phyloP scores from a whole-genome alignment of 2,797 vertebrate species.

The Tinamus major region DNA sequence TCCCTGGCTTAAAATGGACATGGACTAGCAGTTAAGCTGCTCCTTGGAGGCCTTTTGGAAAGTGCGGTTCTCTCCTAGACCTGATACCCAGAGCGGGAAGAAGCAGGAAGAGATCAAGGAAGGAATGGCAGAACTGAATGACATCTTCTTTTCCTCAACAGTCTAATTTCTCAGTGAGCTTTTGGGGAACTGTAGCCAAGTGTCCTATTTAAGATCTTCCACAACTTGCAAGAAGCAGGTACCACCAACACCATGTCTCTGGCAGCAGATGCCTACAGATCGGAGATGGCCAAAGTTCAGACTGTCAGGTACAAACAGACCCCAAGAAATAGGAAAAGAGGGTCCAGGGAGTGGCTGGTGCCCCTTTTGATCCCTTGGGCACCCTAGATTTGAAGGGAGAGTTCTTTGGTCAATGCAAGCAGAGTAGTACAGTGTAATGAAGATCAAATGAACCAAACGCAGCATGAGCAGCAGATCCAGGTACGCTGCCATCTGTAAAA shows the following conservation, averaged over 20 bases:
- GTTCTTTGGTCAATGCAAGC: too few species aligned
- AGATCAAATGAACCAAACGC: too few species aligned
- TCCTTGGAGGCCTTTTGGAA: not conserved
- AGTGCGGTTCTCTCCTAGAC: not conserved
- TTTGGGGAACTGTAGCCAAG: not conserved
- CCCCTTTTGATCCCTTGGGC: not conserved
- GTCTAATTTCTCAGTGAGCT: not conserved
- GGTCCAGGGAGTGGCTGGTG: not conserved
- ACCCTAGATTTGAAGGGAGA: not conserved
- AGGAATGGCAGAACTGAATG: not conserved
- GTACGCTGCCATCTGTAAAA: too few species aligned
- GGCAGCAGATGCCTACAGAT: not conserved
- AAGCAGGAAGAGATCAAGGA: not conserved
- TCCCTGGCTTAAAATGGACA: not conserved
- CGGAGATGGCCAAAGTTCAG: not conserved
- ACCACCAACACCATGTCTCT: not conserved
- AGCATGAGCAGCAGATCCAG: too few species aligned
- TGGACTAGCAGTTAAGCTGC: not conserved
- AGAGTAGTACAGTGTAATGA: not conserved
- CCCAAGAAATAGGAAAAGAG: not conserved
- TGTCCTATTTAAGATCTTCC: not conserved
- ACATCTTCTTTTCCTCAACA: not conserved
- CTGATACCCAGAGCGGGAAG: not conserved
- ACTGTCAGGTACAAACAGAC: not conserved
- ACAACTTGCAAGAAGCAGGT: not conserved